phyloP scores from a whole-genome alignment of 2,888 invertebrate species.

The Gasteruption jaculator region DNA sequence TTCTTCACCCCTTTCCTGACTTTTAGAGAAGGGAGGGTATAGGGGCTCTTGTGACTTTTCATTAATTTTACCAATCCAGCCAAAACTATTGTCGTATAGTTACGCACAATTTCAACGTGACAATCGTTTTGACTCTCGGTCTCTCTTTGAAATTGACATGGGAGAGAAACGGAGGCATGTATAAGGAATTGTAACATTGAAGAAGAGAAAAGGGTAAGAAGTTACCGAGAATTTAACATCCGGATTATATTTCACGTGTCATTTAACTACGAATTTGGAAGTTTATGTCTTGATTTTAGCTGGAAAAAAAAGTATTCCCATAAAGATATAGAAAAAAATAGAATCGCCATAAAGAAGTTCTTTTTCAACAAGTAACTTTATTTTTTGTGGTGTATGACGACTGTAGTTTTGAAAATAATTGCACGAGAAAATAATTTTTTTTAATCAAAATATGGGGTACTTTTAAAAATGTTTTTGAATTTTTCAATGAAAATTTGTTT shows the following conservation, averaged over 20 bases:
- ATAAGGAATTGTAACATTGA: conserved; percentile 31
- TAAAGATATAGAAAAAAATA: too few species aligned
- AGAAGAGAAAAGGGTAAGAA: conserved; percentile 27
- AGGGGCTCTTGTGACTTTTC: conserved; percentile 36
- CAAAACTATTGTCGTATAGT: conserved; percentile 45
- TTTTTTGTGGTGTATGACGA: too few species aligned
- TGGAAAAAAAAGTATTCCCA: too few species aligned
- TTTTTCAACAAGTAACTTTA: too few species aligned
- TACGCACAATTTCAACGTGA: conserved; percentile 45
- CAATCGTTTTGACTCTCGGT: conserved; percentile 36
- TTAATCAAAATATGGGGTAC: too few species aligned
- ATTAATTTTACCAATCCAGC: conserved; percentile 45
- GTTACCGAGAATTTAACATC: conserved; percentile 25
- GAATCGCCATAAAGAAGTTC: too few species aligned
- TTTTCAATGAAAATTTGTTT: too few species aligned
- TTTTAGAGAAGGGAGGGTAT: conserved; percentile 26
- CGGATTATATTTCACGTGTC: conserved; percentile 43
- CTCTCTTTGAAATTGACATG: conserved; percentile 35
- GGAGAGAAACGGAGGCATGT: conserved; percentile 16
- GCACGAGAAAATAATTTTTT: too few species aligned
- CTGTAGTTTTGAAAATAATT: too few species aligned
- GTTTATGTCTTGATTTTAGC: conserved; percentile 6
- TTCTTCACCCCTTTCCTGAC: conserved; percentile 28
- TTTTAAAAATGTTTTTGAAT: too few species aligned
- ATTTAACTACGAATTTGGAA: conserved; percentile 35